A percentile compares a stretch with the other conserved stretches of the same genome.
Evolutionary conservation across 1,140 invertebrate genomes (phyloP).

Genomic region (Catajapyx aquilonaris): DNA sequence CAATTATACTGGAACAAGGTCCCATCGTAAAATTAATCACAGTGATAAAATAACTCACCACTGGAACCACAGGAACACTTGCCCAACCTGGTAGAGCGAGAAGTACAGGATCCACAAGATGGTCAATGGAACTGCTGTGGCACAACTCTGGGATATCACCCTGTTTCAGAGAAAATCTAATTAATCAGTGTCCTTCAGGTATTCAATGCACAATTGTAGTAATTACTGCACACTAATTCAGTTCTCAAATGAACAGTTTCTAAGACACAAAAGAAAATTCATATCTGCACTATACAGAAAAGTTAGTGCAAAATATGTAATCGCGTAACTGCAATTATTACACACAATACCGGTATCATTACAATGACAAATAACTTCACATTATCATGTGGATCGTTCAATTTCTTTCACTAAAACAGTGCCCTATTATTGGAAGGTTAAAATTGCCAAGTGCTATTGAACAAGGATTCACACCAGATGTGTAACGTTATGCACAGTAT

Average conservation of each 20-base stretch:
- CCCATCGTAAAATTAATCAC: too few species aligned
- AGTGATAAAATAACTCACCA: too few species aligned
- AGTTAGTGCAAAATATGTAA: not conserved
- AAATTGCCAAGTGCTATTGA: too few species aligned
- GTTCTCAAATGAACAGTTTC: not conserved
- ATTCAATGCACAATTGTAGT: not conserved
- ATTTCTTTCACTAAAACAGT: too few species aligned
- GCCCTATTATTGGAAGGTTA: too few species aligned
- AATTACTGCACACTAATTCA: not conserved
- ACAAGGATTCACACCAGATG: not conserved
- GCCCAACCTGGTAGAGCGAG: slow-evolving; percentile 53
- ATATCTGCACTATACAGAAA: not conserved
- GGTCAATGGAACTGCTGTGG: slow-evolving; percentile 35
- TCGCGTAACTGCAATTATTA: too few species aligned
- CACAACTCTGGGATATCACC: slow-evolving; percentile 38
- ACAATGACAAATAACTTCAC: too few species aligned
- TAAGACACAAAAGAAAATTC: not conserved
- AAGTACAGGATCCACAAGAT: slow-evolving; percentile 50
- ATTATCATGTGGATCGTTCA: too few species aligned
- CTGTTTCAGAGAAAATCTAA: slow-evolving; percentile 22
- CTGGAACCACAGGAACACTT: slow-evolving; percentile 54
- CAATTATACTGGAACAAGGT: too few species aligned
- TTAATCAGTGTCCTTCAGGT: not conserved
- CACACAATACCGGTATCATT: too few species aligned
- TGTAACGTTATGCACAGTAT: slow-evolving; percentile 1